Evolutionary conservation across 2,888 invertebrate species (phyloP).

Genomic region (Morpho deidamia): DNA sequence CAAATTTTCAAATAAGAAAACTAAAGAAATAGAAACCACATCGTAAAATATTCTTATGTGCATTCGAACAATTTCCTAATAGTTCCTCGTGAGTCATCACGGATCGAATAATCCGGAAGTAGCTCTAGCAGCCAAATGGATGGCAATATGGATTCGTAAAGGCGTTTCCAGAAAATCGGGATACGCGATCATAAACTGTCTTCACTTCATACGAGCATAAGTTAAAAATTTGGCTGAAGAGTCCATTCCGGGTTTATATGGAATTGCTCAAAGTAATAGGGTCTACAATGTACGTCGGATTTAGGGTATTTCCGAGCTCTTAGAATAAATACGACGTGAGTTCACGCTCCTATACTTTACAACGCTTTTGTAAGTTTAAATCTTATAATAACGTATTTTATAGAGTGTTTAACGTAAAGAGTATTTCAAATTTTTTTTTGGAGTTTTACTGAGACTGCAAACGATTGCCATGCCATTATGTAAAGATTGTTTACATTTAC

Average conservation of each 20-base stretch:
- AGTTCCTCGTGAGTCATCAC: slow-evolving; percentile 35
- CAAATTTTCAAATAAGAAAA: not conserved
- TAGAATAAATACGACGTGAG: slow-evolving; percentile 43
- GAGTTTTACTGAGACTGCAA: too few species aligned
- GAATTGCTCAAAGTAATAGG: slow-evolving; percentile 54
- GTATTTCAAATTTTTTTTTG: too few species aligned
- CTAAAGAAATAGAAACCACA: not conserved
- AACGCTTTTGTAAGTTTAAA: slow-evolving; percentile 13
- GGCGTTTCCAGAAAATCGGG: slow-evolving; percentile 51
- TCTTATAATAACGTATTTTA: slow-evolving; percentile 10
- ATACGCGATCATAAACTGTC: slow-evolving; percentile 61
- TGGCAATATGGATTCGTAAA: slow-evolving; percentile 47
- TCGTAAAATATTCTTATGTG: slow-evolving; percentile 15
- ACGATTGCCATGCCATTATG: too few species aligned
- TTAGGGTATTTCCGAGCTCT: slow-evolving; percentile 54
- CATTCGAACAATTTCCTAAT: slow-evolving; percentile 16
- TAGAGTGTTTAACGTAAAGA: too few species aligned
- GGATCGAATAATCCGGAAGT: slow-evolving; percentile 37
- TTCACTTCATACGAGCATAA: slow-evolving; percentile 59
- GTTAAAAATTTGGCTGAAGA: slow-evolving; percentile 69
- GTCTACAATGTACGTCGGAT: slow-evolving; percentile 54
- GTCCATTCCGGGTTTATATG: slow-evolving; percentile 50
- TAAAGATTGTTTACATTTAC: too few species aligned
- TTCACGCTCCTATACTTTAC: slow-evolving; percentile 29
- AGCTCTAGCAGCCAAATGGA: slow-evolving; percentile 48